Evolutionary conservation across 1,140 invertebrate species (phyloP), one percentile per base, ranked within the genome.

Genomic region (Drosophila aff.): DNA sequence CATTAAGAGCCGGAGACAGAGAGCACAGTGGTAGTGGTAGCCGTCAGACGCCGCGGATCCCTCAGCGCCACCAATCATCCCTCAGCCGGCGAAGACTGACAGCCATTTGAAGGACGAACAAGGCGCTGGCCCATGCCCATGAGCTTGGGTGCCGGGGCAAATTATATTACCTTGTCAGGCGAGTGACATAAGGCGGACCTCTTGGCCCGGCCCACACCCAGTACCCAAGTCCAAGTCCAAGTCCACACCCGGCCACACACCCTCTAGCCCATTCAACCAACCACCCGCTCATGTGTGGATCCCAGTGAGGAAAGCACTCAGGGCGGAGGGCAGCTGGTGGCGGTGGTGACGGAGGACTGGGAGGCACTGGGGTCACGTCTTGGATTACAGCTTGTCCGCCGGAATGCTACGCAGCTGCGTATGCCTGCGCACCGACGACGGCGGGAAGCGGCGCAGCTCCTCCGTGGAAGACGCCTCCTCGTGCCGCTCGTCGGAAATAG

Each of bases 401-500:
- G 73, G 76, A 67, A 93, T 93, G 92, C 59, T 93, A 63, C 87
- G 91, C 74, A 93, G 82, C 61, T 93, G 92, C 77, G 91, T 89
- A 5, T 93, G 92, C 73, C 82, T 92, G 75, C 84, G 91, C 41
- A 78, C 77, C 69, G 84, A 87, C 13, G 78, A 85, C 16, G 79
- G 76, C 59, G 75, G 63, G 53, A 90, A 93, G 76, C 90, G 92
- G 47, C 92, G 92, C 68, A 85, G 91, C 64, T 93, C 92, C 73
- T 92, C 90, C 50, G 82, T 89, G 61, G 94, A 95, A 81, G 94
- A 95, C 77, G 94, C 94, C 40, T 95, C 94, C 15, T 95, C 94
- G 23, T 95, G 94, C 79, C 92, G 94, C 28, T 94, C 94, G 67
- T 94, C 94, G 41, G 94, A 95, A 92, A 93, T 95, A 62, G 94